Evolutionary conservation across 37 sponge, comb jelly and placozoan genomes (phyloP), one percentile per base, ranked within the genome.

Genomic region (Oscarella lobularis): DNA sequence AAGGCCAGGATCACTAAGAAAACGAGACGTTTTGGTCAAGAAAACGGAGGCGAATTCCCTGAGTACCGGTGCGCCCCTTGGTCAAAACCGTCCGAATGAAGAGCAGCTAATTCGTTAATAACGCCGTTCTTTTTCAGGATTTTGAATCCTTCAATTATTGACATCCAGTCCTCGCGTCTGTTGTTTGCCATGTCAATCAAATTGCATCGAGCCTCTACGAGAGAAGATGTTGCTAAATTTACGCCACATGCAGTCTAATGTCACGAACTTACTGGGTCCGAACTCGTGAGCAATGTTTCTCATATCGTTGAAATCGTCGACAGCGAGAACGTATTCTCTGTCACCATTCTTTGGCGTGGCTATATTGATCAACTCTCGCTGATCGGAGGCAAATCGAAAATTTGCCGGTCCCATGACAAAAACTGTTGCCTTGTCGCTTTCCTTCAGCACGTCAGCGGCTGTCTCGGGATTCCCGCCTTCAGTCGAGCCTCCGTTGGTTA

Each of bases 401-500:
- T 48, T 48, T 27, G 60, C 60, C 60, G 20, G 14, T 9, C 60
- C 60, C 60, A 20, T 20, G 14, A 20, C 60, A 48, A 48, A 48
- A 48, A 48, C 60, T 20, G 9, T 20, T 27, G 60, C 60, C 9
- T 20, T 20, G 60, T 48, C 60, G 9, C 14, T 48, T 9, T 48
- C 20, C 20, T 48, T 9, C 20, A 48, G 60, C 9, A 48, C 60
- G 60, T 48, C 60, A 27, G 60, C 60, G 14, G 9, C 20, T 9
- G 60, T 9, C 9, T 20, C 60, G 9, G 60, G 60, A 48, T 9
- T 20, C 20, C 60, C 60, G 20, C 60, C 60, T 48, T 48, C 14
- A 4, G 35, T 73, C 37, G 74, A 73, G 35, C 74, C 37, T 34
- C 74, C 74, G 38, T 73, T 39, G 38, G 74, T 73, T 3, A 73